phyloP scores from a whole-genome alignment of 2,113 vertebrate genomes.

The Oenanthe oenanthe region DNA sequence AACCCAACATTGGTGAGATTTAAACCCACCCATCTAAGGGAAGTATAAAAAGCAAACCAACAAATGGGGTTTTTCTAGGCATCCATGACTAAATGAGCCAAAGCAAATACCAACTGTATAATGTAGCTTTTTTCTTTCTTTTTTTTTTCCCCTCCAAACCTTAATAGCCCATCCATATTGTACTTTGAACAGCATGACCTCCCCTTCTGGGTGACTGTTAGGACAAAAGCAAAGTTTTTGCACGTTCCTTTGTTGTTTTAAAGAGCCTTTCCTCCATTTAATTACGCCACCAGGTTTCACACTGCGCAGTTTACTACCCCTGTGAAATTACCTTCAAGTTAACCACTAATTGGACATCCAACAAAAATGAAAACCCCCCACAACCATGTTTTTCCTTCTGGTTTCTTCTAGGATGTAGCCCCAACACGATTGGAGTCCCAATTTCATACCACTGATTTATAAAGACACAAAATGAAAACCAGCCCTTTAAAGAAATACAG shows the following conservation, averaged over 20 bases:
- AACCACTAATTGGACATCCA: conserved; percentile 70
- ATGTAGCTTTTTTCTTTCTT: not conserved
- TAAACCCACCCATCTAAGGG: not conserved
- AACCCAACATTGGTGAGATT: not conserved
- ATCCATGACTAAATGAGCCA: conserved; percentile 21
- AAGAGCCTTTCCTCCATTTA: conserved; percentile 61
- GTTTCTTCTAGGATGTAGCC: conserved; percentile 37
- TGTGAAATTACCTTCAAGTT: conserved; percentile 73
- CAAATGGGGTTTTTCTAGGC: conserved; percentile 29
- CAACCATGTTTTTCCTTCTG: conserved; percentile 23
- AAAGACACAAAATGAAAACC: conserved; percentile 59
- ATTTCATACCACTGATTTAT: conserved; percentile 45
- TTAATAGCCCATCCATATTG: conserved; percentile 69
- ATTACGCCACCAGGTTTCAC: conserved; percentile 50
- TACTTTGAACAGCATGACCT: conserved; percentile 68
- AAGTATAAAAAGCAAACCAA: not conserved
- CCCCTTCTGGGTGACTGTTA: conserved; percentile 53
- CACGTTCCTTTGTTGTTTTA: conserved; percentile 66
- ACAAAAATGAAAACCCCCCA: not conserved
- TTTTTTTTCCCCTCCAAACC: not conserved
- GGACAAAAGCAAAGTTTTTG: conserved; percentile 61
- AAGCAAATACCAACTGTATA: conserved; percentile 34
- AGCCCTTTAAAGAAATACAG: not conserved
- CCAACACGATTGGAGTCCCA: not conserved
- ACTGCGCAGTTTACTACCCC: conserved; percentile 51